Evolutionary conservation across 2,888 invertebrate species (phyloP), one percentile per base, ranked within the genome.

Genomic region (Sminthurides aquaticus): DNA sequence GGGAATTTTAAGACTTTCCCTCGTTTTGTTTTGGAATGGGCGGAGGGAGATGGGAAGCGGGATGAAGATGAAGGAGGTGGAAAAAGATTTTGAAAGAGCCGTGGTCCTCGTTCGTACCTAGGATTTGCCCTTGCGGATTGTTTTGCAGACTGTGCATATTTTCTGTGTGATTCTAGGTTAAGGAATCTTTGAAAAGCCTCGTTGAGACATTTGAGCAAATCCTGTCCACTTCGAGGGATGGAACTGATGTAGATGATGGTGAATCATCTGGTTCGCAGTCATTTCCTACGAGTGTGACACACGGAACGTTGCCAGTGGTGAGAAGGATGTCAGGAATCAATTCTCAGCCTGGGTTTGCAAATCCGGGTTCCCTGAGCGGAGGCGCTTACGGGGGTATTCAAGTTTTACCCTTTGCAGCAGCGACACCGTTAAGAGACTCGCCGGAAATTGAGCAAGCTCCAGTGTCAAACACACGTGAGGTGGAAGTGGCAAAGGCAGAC

Each of bases 201-300:
- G 69, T 71, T 28, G 69, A 73, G 61, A 69, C 73, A 60, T 74
- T 73, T 68, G 70, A 73, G 65, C 69, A 73, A 61, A 71, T 73
- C 58, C 67, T 71, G 60, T 71, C 71, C 64, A 69, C 69, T 54
- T 64, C 70, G 43, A 60, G 55, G 18, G 66, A 65, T 3, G 57
- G 64, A 34, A 57, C 20, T 20, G 27, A 26, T 8, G 49, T 48
- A 20, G 25, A 5, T 8, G 60, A 5, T 5, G 24, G 15, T 8
- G 25, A 24, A 18, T 20, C 26, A 3, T 15, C 20, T 18, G 20
- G 29, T 18, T 27, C 55, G 22, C 26, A 26, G 22, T 26, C 57
- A 18, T 29, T 58, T 28, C 43, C 22, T 20, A 8, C 29, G 29
- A 20, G n/a, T 34, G 28, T 18, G 62, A 55, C 24, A 28, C 5